Evolutionary conservation across 2,888 invertebrate species (phyloP).

Genomic region (Drosophila colorata): DNA sequence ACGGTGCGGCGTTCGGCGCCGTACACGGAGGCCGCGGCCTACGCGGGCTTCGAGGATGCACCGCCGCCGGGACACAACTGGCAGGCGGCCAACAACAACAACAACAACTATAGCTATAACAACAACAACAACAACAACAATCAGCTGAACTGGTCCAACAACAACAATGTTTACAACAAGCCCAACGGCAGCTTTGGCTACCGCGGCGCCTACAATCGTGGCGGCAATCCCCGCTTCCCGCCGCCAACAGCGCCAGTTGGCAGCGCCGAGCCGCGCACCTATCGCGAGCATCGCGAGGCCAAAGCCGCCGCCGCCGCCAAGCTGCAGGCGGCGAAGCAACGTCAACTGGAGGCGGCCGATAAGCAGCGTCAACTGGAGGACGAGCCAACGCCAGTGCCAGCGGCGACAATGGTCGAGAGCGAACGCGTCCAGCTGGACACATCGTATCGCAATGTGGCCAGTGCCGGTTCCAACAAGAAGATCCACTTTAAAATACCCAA

Average conservation of each 20-base stretch:
- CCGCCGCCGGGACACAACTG: conserved; percentile 2
- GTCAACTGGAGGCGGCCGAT: conserved; percentile 31
- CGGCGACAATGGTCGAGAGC: neutral
- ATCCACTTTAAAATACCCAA: conserved; percentile 82
- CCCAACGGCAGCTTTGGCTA: neutral
- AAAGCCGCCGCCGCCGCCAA: conserved; percentile 60
- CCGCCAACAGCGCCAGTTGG: neutral
- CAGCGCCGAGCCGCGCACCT: conserved; percentile 68
- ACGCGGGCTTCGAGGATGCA: too few species aligned
- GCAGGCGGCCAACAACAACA: conserved; percentile 8
- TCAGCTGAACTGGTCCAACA: conserved; percentile 5
- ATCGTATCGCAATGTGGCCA: conserved; percentile 71
- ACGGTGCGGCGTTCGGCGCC: too few species aligned
- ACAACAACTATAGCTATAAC: neutral
- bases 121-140: conserved; percentile 6
- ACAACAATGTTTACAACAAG: neutral
- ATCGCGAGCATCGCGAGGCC: conserved; percentile 77
- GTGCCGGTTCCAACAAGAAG: conserved; percentile 50
- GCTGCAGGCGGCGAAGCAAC: conserved; percentile 17
- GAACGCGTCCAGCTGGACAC: conserved; percentile 73
- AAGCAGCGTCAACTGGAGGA: conserved; percentile 29
- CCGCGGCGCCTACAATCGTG: neutral
- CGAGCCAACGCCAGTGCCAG: neutral
- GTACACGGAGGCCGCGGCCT: too few species aligned
- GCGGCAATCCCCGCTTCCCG: neutral